Evolutionary conservation across 2,797 vertebrate genomes (phyloP).

Genomic region (Trematomus bernacchii): DNA sequence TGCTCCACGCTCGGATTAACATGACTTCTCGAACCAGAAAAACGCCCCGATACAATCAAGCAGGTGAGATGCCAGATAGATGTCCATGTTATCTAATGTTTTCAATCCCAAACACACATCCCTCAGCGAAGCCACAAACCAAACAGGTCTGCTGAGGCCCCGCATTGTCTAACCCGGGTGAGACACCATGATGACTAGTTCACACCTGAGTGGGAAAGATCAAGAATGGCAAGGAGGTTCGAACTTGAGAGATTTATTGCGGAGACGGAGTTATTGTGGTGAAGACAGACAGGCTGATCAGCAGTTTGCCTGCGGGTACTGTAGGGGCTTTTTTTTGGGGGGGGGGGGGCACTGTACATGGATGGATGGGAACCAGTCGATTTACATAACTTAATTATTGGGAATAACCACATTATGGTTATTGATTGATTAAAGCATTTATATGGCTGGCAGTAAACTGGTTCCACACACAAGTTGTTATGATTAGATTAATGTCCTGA

Average conservation of each 20-base stretch:
- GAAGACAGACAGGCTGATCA: constrained; percentile 54
- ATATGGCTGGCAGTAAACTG: constrained; percentile 50
- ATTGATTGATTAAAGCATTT: constrained; percentile 66
- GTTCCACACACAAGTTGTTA: constrained; percentile 54
- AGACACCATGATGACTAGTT: constrained; percentile 74
- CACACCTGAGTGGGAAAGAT: constrained; percentile 77
- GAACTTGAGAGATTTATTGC: constrained; percentile 65
- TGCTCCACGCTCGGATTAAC: constrained; percentile 27
- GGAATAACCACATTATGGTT: constrained; percentile 59
- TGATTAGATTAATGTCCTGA: constrained; percentile 56
- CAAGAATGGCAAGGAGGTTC: constrained; percentile 60
- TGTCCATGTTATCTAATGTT: constrained; percentile 62
- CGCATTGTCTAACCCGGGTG: constrained; percentile 67
- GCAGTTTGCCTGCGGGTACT: constrained; percentile 50
- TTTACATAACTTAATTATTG: constrained; percentile 57
- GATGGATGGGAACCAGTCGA: constrained; percentile 46
- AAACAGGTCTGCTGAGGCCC: constrained; percentile 76
- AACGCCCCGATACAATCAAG: constrained; percentile 54
- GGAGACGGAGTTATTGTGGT: constrained; percentile 60
- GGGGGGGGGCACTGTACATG: constrained; percentile 11
- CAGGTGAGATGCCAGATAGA: constrained; percentile 53
- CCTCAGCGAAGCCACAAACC: constrained; percentile 65
- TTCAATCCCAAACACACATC: constrained; percentile 55
- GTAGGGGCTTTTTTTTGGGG: neutral
- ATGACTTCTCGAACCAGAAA: constrained; percentile 43